Conservation (phyloP, 1,140 invertebrate species). For the Cardiocondyla obscurior region DNA sequence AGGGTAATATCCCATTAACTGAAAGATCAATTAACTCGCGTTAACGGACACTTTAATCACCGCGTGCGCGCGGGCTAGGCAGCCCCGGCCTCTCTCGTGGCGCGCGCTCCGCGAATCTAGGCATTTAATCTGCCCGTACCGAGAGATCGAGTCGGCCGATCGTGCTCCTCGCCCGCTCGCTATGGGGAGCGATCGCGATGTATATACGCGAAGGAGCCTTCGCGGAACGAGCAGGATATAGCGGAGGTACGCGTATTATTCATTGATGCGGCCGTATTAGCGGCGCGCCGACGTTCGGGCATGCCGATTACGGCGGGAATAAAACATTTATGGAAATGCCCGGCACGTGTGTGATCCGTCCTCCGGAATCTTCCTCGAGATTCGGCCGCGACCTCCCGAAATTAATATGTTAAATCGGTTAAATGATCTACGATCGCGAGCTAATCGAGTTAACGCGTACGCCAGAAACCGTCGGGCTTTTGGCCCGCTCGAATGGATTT, state of each 20-base stretch:
- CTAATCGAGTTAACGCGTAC: background rate
- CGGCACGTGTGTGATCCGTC: background rate
- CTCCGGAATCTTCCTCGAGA: background rate
- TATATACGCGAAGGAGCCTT: background rate
- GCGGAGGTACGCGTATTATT: slow-evolving; percentile 34
- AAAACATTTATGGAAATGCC: slow-evolving; percentile 51
- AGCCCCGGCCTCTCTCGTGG: background rate
- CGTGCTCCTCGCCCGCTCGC: slow-evolving; percentile 33
- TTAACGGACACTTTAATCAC: slow-evolving; percentile 73
- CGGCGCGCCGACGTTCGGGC: slow-evolving; percentile 4
- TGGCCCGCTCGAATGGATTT: background rate
- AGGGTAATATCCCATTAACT: slow-evolving; percentile 61
- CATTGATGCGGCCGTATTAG: slow-evolving; percentile 37
- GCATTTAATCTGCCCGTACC: slow-evolving; percentile 52
- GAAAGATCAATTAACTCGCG: slow-evolving; percentile 74
- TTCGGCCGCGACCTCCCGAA: background rate
- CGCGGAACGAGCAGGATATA: background rate
- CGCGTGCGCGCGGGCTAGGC: slow-evolving; percentile 39
- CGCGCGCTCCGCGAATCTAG: slow-evolving; percentile 46
- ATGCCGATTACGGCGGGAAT: slow-evolving; percentile 3
- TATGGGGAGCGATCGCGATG: slow-evolving; percentile 38
- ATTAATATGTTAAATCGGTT: background rate
- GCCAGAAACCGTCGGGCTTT: background rate
- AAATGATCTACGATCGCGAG: background rate
- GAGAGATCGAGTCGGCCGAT: slow-evolving; percentile 54